Evolutionary conservation across 2,888 invertebrate genomes (phyloP), one percentile per base, ranked within the genome.

Genomic region (Ceramica pisi): DNA sequence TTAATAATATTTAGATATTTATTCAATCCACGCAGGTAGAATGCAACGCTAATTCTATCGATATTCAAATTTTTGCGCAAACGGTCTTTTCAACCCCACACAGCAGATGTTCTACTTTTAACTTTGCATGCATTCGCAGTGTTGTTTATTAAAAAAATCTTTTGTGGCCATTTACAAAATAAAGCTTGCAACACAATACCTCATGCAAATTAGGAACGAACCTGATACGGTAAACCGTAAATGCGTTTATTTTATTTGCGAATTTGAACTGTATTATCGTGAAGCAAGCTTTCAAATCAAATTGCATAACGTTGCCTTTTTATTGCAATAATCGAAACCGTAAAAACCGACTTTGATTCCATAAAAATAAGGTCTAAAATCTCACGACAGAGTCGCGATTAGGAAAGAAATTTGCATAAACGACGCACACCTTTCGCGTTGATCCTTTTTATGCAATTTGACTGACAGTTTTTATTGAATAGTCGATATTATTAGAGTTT

Each of bases 141-240:
- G 93, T 93, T 94, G 93, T 93, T 94, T 94, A 94, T 93, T 93
- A 92, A 93, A 94, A 89, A 95, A 95, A 94, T 91, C 95, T 93
- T 93, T 96, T 96, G 95, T 95, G 95, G 95, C 94, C 89, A 94
- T 95, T 95, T 94, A 91, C 92, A 94, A 94, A 94, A 93, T 93
- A 94, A 92, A 94, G 93, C 91, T 92, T 90, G 90, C 92, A 93
- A 93, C 88, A 95, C 94, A 95, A 95, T 93, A 92, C 92, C 89
- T 92, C 94, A 96, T 96, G 96, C 95, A 96, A 96, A 96, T 96
- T 95, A 95, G 95, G 90, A 88, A 81, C 82, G 78, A 81, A 82
- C 83, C 74, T 74, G 78, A 77, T 79, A 66, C 66, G 63, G 78
- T 92, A 90, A 44, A 87, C 75, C 78, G 46, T 86, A 90, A 85